Evolutionary conservation across 2,113 vertebrate genomes (phyloP), one percentile per base, ranked within the genome.

Genomic region (Caracal caracal): DNA sequence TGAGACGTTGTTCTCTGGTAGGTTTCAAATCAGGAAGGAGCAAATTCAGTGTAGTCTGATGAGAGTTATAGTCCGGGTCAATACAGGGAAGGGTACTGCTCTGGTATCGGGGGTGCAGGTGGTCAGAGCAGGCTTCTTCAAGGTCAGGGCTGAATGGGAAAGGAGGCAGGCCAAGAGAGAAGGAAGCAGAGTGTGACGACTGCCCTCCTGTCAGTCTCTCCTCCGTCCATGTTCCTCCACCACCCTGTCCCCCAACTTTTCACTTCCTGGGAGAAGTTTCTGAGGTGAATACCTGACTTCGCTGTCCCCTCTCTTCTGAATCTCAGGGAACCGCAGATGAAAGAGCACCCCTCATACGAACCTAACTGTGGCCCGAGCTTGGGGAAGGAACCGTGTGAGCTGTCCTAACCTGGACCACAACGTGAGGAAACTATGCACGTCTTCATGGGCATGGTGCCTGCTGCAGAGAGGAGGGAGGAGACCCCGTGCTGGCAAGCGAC

Each of bases 301-400:
- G 19, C 79, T 66, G 24, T 86, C 70, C 37, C 84, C 11, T 33
- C 1, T 49, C n/a, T 53, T 53, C 78, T 75, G 88, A 80, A 61
- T 98, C 95, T 16, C 97, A 99, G 99, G 97, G 98, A 71, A 98
- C 98, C 0, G 97, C 98, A 82, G 98, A 99, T 7, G 99, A 99
- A 97, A 98, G 98, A 92, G 98, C 98, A 13, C 98, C 99, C 0
- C 99, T 99, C 94, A 98, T 99, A 95, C 97, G 98, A 96, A 98
- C 98, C 82, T 99, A 98, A 97, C 68, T 61, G 63, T 17, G 7
- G 15, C 2, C 79, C 26, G 88, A 97, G 81, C 95, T 93, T 97
- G 92, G 81, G 51, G 97, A 97, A 96, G 43, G 96, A 97, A 86
- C 20, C 5, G 1, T 83, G 96, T 83, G 96, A 97, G 94, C 96